These are phyloP conservation scores for Hyalella azteca DNA, from an alignment of 2,888 invertebrate species.

Conservation along the genomic window DNA sequence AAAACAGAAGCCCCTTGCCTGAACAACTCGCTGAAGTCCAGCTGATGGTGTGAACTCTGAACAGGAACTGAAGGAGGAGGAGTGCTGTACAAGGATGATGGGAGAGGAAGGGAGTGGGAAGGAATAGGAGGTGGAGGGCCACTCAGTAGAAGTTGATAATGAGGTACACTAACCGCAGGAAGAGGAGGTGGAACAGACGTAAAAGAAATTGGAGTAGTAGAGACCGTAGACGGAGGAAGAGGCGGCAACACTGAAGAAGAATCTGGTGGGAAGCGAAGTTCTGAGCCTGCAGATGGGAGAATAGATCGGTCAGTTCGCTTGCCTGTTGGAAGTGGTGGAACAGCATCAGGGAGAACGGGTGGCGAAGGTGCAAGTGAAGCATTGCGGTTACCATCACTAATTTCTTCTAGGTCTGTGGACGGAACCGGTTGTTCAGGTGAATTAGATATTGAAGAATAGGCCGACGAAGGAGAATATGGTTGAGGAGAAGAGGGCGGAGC, in stretches of 20 bases:
- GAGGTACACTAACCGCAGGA: no score
- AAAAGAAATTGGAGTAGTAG: background rate
- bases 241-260: background rate
- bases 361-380: background rate
- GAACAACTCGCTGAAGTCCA: background rate
- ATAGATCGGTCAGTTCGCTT: background rate
- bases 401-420: no score
- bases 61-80: background rate
- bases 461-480: constrained; percentile 10
- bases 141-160: background rate
- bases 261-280: background rate
- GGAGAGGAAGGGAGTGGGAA: background rate
- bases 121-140: background rate
- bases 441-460: constrained; percentile 14
- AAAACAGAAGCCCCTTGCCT: background rate
- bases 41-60: background rate
- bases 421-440: no score
- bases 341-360: background rate
- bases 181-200: background rate
- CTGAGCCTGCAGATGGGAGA: no score
- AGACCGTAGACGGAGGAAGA: background rate
- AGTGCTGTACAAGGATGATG: background rate
- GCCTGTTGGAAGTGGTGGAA: background rate
- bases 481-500: background rate
- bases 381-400: no score